Percentiles rank a stretch among this genome's conserved stretches.
These are phyloP conservation scores for Callosobruchus maculatus DNA, from an alignment of 2,888 invertebrate genomes.

Conservation along the genomic window DNA sequence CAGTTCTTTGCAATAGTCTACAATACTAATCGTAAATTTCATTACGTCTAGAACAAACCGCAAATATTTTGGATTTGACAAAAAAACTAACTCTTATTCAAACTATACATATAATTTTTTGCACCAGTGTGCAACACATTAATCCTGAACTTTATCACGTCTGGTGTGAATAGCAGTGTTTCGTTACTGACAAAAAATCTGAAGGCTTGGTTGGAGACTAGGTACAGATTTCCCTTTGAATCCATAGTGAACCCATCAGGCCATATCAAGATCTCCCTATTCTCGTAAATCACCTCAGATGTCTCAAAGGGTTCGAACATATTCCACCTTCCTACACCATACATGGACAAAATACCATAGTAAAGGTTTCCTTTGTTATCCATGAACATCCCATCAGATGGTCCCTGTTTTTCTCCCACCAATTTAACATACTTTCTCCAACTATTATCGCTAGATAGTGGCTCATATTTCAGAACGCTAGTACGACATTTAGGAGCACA, in stretches of 20 bases:
- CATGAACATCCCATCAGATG: conserved; percentile 69
- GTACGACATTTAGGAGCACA: no score
- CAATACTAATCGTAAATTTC: no score
- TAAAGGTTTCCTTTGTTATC: conserved; percentile 64
- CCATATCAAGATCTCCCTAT: conserved; percentile 65
- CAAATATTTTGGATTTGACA: no score
- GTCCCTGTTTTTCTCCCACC: conserved; percentile 56
- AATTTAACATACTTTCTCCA: conserved; percentile 33
- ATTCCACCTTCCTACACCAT: conserved; percentile 69
- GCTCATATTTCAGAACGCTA: conserved; percentile 57
- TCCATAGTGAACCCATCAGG: conserved; percentile 67
- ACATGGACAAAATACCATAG: conserved; percentile 63
- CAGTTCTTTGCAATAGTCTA: no score
- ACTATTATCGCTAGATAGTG: conserved; percentile 35
- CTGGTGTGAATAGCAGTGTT: conserved; percentile 13
- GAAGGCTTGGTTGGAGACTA: conserved; percentile 54
- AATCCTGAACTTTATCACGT: conserved; percentile 5
- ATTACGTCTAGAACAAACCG: no score
- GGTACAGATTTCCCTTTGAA: conserved; percentile 61
- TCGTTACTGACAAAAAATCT: conserved; percentile 22
- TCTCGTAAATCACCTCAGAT: conserved; percentile 51
- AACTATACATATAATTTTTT: background rate
- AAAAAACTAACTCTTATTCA: background rate
- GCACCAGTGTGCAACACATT: background rate
- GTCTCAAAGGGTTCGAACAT: conserved; percentile 54